Conservation (phyloP, 2,888 invertebrate species). For the Clivina fossor region DNA sequence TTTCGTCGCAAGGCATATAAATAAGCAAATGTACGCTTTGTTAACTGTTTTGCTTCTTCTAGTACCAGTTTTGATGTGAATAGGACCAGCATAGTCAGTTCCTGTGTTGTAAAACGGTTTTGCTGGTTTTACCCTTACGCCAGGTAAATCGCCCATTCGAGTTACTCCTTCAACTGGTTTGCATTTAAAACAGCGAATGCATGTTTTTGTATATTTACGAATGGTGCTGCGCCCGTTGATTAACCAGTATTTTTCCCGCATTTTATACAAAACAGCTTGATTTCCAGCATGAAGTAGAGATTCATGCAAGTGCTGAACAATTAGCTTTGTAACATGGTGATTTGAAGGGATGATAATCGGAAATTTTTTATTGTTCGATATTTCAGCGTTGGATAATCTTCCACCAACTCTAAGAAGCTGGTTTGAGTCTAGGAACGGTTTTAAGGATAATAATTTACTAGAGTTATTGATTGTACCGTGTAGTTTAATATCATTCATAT, state of each 20-base stretch:
- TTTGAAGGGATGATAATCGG: conserved; percentile 1
- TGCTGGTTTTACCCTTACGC: conserved; percentile 16
- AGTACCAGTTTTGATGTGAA: background rate
- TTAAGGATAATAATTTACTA: background rate
- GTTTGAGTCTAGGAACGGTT: background rate
- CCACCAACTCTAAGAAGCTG: conserved; percentile 2
- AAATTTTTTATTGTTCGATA: conserved; percentile 1
- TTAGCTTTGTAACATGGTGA: conserved; percentile 4
- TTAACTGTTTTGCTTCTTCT: background rate
- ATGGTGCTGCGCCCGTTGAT: background rate
- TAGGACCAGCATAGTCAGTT: conserved; percentile 26
- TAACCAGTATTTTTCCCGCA: background rate
- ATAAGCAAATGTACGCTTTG: conserved; percentile 33
- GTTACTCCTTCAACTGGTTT: conserved; percentile 4
- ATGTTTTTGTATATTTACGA: background rate
- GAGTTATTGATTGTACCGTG: too few species aligned
- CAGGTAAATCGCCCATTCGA: conserved; percentile 18
- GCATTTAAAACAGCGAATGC: conserved; percentile 7
- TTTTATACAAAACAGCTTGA: background rate
- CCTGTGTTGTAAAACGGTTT: conserved; percentile 22
- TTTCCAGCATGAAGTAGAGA: background rate
- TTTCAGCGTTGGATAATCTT: background rate
- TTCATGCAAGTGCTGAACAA: background rate
- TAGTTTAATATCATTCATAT: too few species aligned
- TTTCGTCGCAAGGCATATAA: conserved; percentile 44